A percentile compares a stretch with the other conserved stretches of the same genome.
Evolutionary conservation across 2,888 invertebrate species (phyloP).

Genomic region (Spodoptera littoralis): DNA sequence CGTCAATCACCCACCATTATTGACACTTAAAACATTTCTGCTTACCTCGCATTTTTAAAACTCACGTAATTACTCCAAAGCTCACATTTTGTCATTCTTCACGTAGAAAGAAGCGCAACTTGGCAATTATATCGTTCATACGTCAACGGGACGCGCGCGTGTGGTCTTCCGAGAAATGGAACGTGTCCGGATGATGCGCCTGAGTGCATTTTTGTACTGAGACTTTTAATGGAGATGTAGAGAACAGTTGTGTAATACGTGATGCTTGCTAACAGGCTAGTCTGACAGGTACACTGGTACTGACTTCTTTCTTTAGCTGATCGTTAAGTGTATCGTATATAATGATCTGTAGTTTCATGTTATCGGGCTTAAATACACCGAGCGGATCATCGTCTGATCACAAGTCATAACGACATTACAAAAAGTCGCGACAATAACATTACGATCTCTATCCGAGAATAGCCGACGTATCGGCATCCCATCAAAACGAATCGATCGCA

Average conservation of each 20-base stretch:
- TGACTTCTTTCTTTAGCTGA: conserved; percentile 9
- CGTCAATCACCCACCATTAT: conserved; percentile 40
- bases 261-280: conserved; percentile 9
- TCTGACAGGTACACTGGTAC: background rate
- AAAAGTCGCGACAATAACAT: conserved; percentile 53
- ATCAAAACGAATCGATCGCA: conserved; percentile 77
- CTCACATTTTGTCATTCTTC: conserved; percentile 52
- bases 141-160: conserved; percentile 61
- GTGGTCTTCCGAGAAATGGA: conserved; percentile 66
- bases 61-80: conserved; percentile 47
- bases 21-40: conserved; percentile 39
- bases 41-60: conserved; percentile 46
- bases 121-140: conserved; percentile 65
- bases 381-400: conserved; percentile 31
- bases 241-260: conserved; percentile 19
- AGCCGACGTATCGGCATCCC: conserved; percentile 59
- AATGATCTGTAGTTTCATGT: conserved; percentile 1
- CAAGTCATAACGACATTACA: conserved; percentile 27
- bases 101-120: conserved; percentile 52
- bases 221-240: conserved; percentile 44
- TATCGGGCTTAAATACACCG: conserved; percentile 18
- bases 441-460: conserved; percentile 38
- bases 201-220: conserved; percentile 55
- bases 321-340: background rate
- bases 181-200: conserved; percentile 54